Percentiles rank a stretch among this genome's conserved stretches.
Evolutionary conservation across 2,113 vertebrate genomes (phyloP).

Genomic region (Acrocephalus kingi): DNA sequence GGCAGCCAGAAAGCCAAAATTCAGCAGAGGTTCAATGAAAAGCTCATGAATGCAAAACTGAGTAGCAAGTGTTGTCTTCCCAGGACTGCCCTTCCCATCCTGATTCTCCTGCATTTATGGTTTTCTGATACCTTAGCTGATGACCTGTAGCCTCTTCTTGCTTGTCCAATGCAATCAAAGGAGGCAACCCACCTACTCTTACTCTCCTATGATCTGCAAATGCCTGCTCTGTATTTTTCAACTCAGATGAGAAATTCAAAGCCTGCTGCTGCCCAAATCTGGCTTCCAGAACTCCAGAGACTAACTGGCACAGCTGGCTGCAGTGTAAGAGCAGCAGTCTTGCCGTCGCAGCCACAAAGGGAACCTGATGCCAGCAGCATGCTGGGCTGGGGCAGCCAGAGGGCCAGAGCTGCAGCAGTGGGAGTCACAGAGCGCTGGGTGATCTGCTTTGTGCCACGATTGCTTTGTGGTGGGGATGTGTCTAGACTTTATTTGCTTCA

Average conservation of each 20-base stretch:
- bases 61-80: background rate
- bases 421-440: background rate
- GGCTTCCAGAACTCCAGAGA: background rate
- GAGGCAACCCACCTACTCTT: background rate
- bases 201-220: background rate
- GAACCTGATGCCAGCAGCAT: background rate
- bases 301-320: background rate
- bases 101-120: background rate
- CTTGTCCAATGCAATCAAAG: background rate
- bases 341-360: background rate
- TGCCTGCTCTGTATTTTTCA: background rate
- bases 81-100: background rate
- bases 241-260: background rate
- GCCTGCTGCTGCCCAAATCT: background rate
- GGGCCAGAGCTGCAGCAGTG: background rate
- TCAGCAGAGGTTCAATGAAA: background rate
- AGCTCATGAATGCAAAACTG: background rate
- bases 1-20: background rate
- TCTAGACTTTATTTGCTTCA: background rate
- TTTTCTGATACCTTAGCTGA: background rate
- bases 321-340: background rate
- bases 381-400: background rate
- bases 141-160: background rate
- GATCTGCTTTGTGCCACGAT: background rate
- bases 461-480: background rate